phyloP scores from a whole-genome alignment of 2,888 invertebrate species.

The Apoda limacodes region DNA sequence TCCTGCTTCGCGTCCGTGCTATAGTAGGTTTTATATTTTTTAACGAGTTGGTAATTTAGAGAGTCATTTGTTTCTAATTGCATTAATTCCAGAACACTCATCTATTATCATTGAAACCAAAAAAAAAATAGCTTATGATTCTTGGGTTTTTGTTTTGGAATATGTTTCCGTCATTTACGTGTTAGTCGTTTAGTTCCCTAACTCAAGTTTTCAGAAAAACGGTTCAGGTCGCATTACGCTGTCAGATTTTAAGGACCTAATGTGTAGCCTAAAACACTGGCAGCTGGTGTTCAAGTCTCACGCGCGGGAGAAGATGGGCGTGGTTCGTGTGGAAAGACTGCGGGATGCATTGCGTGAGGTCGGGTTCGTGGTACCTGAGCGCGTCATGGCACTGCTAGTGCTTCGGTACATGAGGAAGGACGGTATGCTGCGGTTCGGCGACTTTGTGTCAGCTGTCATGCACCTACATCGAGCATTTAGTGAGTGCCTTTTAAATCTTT shows the following conservation, averaged over 20 bases:
- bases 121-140: slow-evolving; percentile 1
- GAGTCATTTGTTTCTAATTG: too few relatives aligned
- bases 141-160: neutral
- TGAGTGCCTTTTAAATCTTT: too few relatives aligned
- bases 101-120: neutral
- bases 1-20: too few relatives aligned
- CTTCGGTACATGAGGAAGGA: slow-evolving; percentile 93
- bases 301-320: slow-evolving; percentile 91
- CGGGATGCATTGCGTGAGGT: slow-evolving; percentile 87
- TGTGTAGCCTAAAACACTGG: slow-evolving; percentile 93
- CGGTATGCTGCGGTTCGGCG: slow-evolving; percentile 90
- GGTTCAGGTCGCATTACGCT: slow-evolving; percentile 86
- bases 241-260: slow-evolving; percentile 88
- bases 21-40: too few relatives aligned
- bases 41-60: too few relatives aligned
- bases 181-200: slow-evolving; percentile 30
- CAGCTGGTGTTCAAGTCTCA: slow-evolving; percentile 90
- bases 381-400: slow-evolving; percentile 84
- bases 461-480: slow-evolving; percentile 91
- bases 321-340: slow-evolving; percentile 86
- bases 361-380: slow-evolving; percentile 88
- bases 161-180: neutral
- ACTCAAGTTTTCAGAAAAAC: slow-evolving; percentile 62
- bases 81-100: neutral
- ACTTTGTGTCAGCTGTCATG: slow-evolving; percentile 90